Evolutionary conservation across 1,140 invertebrate genomes (phyloP).

Genomic region (Neoseiulus cucumeris): DNA sequence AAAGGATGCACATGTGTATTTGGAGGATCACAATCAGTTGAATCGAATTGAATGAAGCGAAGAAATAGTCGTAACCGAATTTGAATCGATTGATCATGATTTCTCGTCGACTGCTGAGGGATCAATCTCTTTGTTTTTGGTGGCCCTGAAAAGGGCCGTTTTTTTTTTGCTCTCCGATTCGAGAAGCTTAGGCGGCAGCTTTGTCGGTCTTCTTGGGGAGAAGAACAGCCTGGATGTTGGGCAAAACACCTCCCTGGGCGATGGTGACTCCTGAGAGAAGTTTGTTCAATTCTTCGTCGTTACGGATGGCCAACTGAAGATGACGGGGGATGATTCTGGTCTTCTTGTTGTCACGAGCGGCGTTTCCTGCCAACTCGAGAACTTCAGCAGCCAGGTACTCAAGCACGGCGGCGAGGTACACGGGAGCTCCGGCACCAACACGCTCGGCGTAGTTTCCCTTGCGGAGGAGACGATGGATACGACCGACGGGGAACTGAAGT

Average conservation of each 20-base stretch:
- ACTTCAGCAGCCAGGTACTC: constrained; percentile 32
- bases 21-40: too few species aligned
- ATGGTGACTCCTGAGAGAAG: constrained; percentile 43
- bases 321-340: constrained; percentile 34
- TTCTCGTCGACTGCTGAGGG: too few species aligned
- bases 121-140: background rate
- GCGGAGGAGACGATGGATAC: constrained; percentile 26
- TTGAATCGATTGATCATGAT: too few species aligned
- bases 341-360: constrained; percentile 41
- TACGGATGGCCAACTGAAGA: constrained; percentile 32
- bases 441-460: constrained; percentile 37
- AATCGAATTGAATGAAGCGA: too few species aligned
- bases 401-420: constrained; percentile 29
- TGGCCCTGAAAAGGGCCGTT: constrained; percentile 9
- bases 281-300: constrained; percentile 32
- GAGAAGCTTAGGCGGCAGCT: constrained; percentile 3
- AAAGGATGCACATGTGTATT: too few species aligned
- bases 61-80: too few species aligned
- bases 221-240: constrained; percentile 49
- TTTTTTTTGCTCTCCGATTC: background rate
- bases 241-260: constrained; percentile 46
- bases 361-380: constrained; percentile 44
- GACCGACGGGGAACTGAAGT: constrained; percentile 29
- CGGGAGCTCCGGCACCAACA: constrained; percentile 37
- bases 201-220: constrained; percentile 41